Evolutionary conservation across 2,113 vertebrate genomes (phyloP), one percentile per base, ranked within the genome.

Genomic region (Benitochromis conjunctus): DNA sequence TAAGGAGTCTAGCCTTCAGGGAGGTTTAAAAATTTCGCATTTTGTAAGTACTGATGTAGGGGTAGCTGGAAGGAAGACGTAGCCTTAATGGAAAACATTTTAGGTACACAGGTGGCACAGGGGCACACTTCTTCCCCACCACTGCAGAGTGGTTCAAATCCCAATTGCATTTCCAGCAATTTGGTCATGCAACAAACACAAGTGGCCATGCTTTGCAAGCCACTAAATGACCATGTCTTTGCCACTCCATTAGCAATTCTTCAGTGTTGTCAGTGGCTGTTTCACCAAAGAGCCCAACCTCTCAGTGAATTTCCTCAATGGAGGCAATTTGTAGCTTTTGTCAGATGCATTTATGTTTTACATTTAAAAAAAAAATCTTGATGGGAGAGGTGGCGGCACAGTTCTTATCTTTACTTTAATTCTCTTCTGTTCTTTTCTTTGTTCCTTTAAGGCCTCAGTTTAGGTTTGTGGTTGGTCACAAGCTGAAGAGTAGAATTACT

Each of bases 81-180:
- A 66, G 62, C 36, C 86, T 29, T 86, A 87, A 90, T 91, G 78
- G 86, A 86, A 81, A 80, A 14, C 56, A 31, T 88, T 82, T 86
- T 88, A 86, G 62, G 19, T 60, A 7, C 64, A 80, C 57, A 62
- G 74, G 51, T 80, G 53, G 81, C 34, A 71, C 64, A 85, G 64
- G 19, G 29, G 29, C 54, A 74, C 29, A 16, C 24, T 43, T 84
- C 19, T 46, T 80, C 26, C 24, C 76, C 21, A 64, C 10, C 26
- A 31, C 53, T 31, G 10, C 56, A 85, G 58, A 83, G 81, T 86
- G 81, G 58, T 78, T 82, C 48, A 81, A 79, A 81, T 78, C 76
- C 62, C 43, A 14, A 48, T 80, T 79, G 53, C 66, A 76, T 83
- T 83, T 77, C 38, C 53, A 66, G 55, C 77, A 81, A 56, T 88